Conservation (phyloP, 2,113 vertebrate genomes). For the Anolis sagrei region DNA sequence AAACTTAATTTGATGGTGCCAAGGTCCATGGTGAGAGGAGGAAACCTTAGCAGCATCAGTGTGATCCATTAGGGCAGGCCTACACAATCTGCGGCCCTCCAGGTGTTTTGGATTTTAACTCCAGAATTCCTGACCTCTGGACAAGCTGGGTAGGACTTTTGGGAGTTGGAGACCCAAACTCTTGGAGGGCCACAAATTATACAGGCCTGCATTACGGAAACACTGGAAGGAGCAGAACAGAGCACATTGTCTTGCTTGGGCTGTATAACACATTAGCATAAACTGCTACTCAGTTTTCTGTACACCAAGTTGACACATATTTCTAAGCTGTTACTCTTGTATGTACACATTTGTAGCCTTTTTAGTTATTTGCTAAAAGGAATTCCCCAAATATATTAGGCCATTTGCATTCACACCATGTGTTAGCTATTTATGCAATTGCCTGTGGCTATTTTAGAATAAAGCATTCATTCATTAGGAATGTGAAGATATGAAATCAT, state of each 20-base stretch:
- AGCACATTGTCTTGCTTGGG: not conserved
- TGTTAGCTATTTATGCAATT: not conserved
- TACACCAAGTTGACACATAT: no score
- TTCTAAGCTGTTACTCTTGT: not conserved
- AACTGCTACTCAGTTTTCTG: not conserved
- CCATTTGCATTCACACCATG: not conserved
- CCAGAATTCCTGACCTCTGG: not conserved
- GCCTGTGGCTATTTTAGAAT: not conserved
- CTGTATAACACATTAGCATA: not conserved
- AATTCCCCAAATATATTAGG: not conserved
- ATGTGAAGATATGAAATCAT: not conserved
- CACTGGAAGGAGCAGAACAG: not conserved
- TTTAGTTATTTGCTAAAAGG: not conserved
- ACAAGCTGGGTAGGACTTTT: not conserved
- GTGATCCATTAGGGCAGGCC: not conserved
- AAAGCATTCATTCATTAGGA: slow-evolving; percentile 14
- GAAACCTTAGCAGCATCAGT: no score
- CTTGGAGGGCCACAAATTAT: not conserved
- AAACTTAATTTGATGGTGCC: no score
- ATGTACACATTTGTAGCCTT: not conserved
- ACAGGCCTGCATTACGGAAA: not conserved
- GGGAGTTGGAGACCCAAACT: not conserved
- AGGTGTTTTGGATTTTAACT: not conserved
- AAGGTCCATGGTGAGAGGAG: no score
- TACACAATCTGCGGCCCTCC: not conserved